Conservation (phyloP, 2,888 invertebrate species). For the Atrina japonica region DNA sequence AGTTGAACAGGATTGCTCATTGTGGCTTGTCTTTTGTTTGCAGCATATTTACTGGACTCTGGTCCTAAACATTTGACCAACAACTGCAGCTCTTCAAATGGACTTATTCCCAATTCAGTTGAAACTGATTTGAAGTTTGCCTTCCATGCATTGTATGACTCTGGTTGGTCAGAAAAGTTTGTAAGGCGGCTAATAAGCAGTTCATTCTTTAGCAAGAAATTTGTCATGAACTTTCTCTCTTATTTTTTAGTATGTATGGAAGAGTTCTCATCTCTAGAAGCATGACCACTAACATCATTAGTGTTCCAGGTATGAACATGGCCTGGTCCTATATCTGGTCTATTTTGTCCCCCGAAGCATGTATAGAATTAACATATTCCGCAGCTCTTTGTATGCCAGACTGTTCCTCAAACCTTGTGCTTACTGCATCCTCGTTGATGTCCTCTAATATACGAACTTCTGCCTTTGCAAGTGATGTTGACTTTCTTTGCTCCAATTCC, state of each 20-base stretch:
- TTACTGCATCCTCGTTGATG: too few species aligned
- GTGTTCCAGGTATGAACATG: too few species aligned
- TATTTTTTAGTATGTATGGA: neutral
- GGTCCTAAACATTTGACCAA: constrained; percentile 33
- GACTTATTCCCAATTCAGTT: neutral
- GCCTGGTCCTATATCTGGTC: too few species aligned
- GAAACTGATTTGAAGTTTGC: constrained; percentile 2
- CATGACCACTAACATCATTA: too few species aligned
- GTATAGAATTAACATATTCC: too few species aligned
- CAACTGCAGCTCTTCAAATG: constrained; percentile 14
- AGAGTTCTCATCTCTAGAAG: too few species aligned
- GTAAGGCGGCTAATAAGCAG: neutral
- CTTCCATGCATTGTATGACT: constrained; percentile 11
- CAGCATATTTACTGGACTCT: constrained; percentile 31
- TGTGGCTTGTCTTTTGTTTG: constrained; percentile 27
- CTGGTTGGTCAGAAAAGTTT: constrained; percentile 5
- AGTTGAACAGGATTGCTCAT: constrained; percentile 15
- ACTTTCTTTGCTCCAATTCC: neutral
- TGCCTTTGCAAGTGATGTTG: constrained; percentile 1
- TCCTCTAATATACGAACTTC: neutral
- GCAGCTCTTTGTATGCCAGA: too few species aligned
- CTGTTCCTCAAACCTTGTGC: too few species aligned
- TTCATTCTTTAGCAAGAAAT: constrained; percentile 1
- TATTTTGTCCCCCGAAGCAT: too few species aligned
- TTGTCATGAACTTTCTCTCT: neutral